phyloP scores from a whole-genome alignment of 2,113 vertebrate species.

The Tetrao urogallus region DNA sequence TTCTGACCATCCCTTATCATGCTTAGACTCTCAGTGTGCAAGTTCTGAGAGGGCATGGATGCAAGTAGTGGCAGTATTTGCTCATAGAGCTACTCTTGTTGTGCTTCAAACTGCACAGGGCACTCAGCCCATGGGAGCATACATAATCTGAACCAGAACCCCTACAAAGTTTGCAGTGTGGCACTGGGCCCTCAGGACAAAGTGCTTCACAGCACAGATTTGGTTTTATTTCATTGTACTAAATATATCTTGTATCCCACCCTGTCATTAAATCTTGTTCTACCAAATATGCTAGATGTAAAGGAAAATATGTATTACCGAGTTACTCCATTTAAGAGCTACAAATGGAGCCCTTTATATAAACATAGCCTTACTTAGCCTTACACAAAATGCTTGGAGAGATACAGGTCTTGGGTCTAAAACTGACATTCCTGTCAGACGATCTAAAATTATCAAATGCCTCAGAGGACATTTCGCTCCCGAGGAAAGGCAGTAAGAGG shows the following conservation, averaged over 20 bases:
- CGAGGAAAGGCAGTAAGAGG: neutral
- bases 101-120: neutral
- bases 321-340: neutral
- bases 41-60: fast-evolving
- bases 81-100: neutral
- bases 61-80: fast-evolving
- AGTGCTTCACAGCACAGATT: neutral
- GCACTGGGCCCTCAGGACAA: neutral
- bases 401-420: conserved; percentile 2
- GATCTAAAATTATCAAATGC: conserved; percentile 46
- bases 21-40: neutral
- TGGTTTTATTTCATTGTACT: neutral
- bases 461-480: neutral
- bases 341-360: neutral
- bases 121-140: neutral
- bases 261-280: neutral
- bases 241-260: neutral
- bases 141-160: neutral
- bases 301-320: neutral
- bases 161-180: neutral
- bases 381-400: conserved; percentile 8
- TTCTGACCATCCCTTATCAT: neutral
- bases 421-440: neutral
- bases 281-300: neutral
- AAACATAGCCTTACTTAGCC: conserved; percentile 1